Base-by-base conservation (phyloP, 2,797 vertebrate species). In the Schizothorax lantsangensis region DNA sequence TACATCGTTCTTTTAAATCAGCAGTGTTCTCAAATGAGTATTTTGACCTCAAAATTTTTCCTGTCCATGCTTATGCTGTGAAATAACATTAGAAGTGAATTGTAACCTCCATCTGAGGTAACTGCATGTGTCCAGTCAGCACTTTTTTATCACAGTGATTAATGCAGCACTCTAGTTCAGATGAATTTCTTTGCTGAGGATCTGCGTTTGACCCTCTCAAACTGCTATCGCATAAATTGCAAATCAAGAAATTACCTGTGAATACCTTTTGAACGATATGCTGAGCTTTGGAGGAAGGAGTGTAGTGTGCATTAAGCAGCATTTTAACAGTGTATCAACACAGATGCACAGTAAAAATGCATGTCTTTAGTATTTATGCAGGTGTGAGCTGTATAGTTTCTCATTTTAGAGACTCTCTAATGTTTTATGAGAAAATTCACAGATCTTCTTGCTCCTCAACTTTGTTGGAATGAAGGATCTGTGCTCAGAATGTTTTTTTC, bases 71-170 rank as follows among this genome's bases (percentile, higher is more conserved):
- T 5, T 62, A 45, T 33, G 11, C 26, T 66, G 26, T 30, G 62
- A 33, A 66, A 66, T n/a, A 66, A 66, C 30, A 33, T 66, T 33
- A 66, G 26, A 17, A 54, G 72, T 84, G 19, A 75, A n/a, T 43
- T 38, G 21, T 57, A 74, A n/a, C 64, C 69, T 54, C 71, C 17
- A 12, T 43, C 62, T 69, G 73, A 83, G 62, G 30, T 68, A 81
- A 79, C 83, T 23, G 45, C 14, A 69, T 54, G 54, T 81, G 59
- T 75, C 54, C 81, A 30, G 45, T 90, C 86, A 88, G 84, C 84
- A 72, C 69, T 83, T 86, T 88, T 86, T 83, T 79, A 86, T 90
- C 81, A 21, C 8, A 7, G 54, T 86, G 81, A 89, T 88, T 80
- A 88, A 90, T 89, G 81, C 81, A 45, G 11, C 17, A 21, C 71